Evolutionary conservation across 2,888 invertebrate genomes (phyloP), one percentile per base, ranked within the genome.

Genomic region (Ophion ellenae): DNA sequence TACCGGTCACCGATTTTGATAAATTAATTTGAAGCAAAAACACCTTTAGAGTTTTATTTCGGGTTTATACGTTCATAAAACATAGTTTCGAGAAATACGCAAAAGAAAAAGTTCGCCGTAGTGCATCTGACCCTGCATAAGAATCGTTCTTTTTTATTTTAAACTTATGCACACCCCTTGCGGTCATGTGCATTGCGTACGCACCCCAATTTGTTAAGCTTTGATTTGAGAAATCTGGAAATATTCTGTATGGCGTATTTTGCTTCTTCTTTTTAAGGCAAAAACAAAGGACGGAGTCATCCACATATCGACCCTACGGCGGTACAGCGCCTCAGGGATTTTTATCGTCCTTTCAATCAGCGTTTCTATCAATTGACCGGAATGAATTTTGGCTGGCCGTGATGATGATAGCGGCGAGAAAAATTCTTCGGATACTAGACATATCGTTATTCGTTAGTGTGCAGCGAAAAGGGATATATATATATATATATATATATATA

Each of bases 231-330:
- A 2, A 24, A 6, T 45, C 40, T 14, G 11, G 1, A 40, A 40
- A 40, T 7, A 67, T 67, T 40, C 17, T 7, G 1, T 4, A 7
- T 7, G 14, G 28, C 14, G 14, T 7, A 63, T 28, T 70, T 20
- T 73, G 2, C n/a, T 28, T n/a, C 45, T 73, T 32, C 20, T 61
- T 79, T 84, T 80, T 1, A 63, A 93, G 93, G 93, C 75, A 97
- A 98, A 94, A 98, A 97, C 17, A 99, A 99, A 94, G 99, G 99
- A 1, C 95, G 99, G 14, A 97, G 96, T 93, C 99, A 99, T 95
- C 98, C 98, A 1, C 95, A 96, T 88, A 97, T 99, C 88, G 96
- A 97, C 91, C 96, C 96, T 2, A 95, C 95, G 64, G 97, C 96
- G 64, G 95, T 98, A 85, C 96, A 97, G 90, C 95, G 96, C 89